Evolutionary conservation across 2,797 vertebrate genomes (phyloP).

Genomic region (Melanotaenia pygmaea): DNA sequence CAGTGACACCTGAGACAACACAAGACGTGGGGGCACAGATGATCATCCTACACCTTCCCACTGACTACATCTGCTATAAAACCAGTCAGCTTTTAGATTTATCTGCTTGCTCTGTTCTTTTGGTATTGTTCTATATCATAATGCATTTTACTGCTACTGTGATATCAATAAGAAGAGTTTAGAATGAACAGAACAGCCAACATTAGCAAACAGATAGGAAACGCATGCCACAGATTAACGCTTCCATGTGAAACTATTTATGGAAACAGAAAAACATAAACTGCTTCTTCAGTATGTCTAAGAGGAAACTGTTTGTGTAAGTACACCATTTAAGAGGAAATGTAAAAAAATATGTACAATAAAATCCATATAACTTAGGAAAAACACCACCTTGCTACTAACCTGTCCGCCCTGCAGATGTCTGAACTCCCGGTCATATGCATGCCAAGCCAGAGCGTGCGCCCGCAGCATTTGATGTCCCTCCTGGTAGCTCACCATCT

Average conservation of each 20-base stretch:
- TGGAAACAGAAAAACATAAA: background rate
- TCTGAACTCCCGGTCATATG: conserved; percentile 89
- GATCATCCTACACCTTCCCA: background rate
- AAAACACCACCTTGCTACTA: background rate
- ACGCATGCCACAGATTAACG: background rate
- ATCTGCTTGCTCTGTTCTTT: background rate
- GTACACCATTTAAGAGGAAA: background rate
- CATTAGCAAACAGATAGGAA: background rate
- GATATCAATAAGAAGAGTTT: too few relatives aligned
- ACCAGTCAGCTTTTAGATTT: background rate
- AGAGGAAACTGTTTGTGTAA: background rate
- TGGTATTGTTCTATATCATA: background rate
- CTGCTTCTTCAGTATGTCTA: background rate
- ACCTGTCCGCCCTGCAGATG: conserved; percentile 87
- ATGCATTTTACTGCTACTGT: too few relatives aligned
- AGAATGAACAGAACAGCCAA: too few relatives aligned
- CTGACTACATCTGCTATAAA: background rate
- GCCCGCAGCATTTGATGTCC: conserved; percentile 92
- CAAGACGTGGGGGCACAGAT: background rate
- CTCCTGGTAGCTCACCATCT: conserved; percentile 86
- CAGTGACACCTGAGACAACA: conserved; percentile 84
- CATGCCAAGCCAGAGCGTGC: conserved; percentile 90
- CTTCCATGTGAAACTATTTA: background rate
- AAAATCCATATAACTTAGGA: background rate
- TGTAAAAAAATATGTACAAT: background rate